Evolutionary conservation across 2,888 invertebrate genomes (phyloP).

Genomic region (Thecocarcelia acutangulata): DNA sequence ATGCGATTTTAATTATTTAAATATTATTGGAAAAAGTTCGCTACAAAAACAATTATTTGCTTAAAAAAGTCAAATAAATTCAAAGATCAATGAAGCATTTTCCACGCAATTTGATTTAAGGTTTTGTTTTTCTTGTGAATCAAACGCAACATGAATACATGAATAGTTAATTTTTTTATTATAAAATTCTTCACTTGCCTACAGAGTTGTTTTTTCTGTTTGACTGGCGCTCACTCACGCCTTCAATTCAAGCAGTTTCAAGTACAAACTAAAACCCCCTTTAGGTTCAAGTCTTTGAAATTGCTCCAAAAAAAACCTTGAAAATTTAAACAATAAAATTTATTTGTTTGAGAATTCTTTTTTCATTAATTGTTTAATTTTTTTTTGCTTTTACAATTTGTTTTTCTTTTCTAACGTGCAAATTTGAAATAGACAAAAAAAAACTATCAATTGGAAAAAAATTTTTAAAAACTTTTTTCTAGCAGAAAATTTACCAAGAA

Average conservation of each 20-base stretch:
- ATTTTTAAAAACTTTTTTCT: constrained; percentile 21
- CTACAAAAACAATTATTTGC: background rate
- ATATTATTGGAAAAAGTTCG: background rate
- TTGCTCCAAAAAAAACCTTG: constrained; percentile 54
- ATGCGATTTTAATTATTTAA: too few species aligned
- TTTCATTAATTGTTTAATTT: constrained; percentile 54
- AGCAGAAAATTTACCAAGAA: constrained; percentile 31
- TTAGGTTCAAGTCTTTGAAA: constrained; percentile 40
- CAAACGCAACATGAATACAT: constrained; percentile 8
- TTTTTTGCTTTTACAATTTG: constrained; percentile 42
- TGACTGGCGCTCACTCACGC: constrained; percentile 39
- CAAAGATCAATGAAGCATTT: constrained; percentile 61
- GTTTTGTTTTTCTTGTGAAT: background rate
- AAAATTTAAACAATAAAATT: constrained; percentile 52
- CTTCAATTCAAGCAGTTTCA: constrained; percentile 40
- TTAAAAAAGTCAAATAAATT: background rate
- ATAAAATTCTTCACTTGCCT: background rate
- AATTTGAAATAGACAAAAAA: constrained; percentile 20
- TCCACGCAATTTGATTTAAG: constrained; percentile 53
- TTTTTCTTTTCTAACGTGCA: constrained; percentile 8
- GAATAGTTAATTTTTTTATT: background rate
- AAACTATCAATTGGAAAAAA: constrained; percentile 26
- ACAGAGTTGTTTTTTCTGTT: background rate
- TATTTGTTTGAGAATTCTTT: constrained; percentile 7
- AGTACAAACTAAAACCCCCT: background rate